Conservation (phyloP, 2,797 vertebrate genomes). For the Varecia variegata region DNA sequence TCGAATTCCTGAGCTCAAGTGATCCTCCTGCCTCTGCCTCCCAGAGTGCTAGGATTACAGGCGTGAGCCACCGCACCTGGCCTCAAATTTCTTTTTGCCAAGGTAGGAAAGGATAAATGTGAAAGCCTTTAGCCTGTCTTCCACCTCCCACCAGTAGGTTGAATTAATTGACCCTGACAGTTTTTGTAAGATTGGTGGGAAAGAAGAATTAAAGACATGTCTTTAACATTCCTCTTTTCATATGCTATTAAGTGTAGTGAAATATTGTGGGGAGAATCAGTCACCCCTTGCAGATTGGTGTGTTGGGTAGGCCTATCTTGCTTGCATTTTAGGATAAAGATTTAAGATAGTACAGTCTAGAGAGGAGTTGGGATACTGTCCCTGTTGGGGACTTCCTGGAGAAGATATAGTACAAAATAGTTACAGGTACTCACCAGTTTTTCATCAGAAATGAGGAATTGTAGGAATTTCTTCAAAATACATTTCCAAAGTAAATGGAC, state of each 20-base stretch:
- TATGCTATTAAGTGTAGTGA: neutral
- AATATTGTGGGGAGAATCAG: neutral
- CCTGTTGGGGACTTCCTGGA: neutral
- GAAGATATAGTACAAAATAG: neutral
- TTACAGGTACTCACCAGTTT: neutral
- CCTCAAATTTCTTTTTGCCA: constrained; percentile 30
- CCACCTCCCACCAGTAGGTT: neutral
- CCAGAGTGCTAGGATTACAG: too few species aligned
- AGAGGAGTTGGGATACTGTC: neutral
- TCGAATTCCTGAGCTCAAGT: too few species aligned
- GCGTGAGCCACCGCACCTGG: neutral
- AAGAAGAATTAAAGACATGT: neutral
- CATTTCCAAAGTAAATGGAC: neutral
- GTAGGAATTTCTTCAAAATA: constrained; percentile 12
- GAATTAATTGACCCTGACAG: neutral
- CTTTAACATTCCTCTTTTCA: neutral
- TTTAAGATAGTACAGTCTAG: neutral
- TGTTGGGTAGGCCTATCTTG: neutral
- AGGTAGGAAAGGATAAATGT: neutral
- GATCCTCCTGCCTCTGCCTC: too few species aligned
- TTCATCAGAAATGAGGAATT: neutral
- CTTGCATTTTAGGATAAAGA: neutral
- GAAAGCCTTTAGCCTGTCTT: neutral
- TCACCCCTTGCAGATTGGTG: neutral
- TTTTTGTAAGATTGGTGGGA: neutral